Base-by-base conservation (phyloP, 2,888 invertebrate species). In the Papilio demoleus region DNA sequence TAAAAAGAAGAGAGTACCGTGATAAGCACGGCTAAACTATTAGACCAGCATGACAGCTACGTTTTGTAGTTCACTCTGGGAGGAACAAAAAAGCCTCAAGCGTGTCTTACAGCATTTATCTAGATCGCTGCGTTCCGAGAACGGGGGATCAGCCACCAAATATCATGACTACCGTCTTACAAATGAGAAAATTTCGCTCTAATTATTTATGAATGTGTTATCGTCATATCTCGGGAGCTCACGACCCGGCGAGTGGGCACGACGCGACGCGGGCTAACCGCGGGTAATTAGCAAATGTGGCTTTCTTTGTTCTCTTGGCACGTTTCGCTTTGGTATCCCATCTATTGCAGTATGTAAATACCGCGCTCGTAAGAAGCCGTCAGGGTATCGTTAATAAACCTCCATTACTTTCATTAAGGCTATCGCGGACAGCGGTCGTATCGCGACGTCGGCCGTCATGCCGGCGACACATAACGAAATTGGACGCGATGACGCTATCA, bases 151-250 rank as follows among this genome's bases (percentile, higher is more conserved):
- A 82, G 88, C 88, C 83, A 87, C 91, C 91, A 91, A 92, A 92
- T 92, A 92, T 92, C 92, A 90, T 90, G 92, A 87, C 90, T 90
- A 87, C 88, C 88, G 90, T 89, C 88, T 90, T 92, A 92, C 92
- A 92, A 92, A 92, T 92, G 92, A 92, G 92, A 92, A 92, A 92
- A 92, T 92, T 92, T 92, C 87, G 89, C 91, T 92, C 92, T 92
- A 92, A 92, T 92, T 92, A 92, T 92, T 92, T 92, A 92, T 92
- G 92, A 92, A 92, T 92, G 92, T 91, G 92, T 92, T 92, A 92
- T 92, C 92, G 84, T 92, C 90, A 92, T 92, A 92, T 92, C 92
- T 91, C 79, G 75, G 79, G 85, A 84, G 88, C 92, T 91, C 92
- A 92, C 92, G 92, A 92, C 86, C 90, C 90, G 82, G 88, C 89